These are phyloP conservation scores for Hyalella azteca DNA, from an alignment of 2,888 invertebrate species.

Conservation along the genomic window DNA sequence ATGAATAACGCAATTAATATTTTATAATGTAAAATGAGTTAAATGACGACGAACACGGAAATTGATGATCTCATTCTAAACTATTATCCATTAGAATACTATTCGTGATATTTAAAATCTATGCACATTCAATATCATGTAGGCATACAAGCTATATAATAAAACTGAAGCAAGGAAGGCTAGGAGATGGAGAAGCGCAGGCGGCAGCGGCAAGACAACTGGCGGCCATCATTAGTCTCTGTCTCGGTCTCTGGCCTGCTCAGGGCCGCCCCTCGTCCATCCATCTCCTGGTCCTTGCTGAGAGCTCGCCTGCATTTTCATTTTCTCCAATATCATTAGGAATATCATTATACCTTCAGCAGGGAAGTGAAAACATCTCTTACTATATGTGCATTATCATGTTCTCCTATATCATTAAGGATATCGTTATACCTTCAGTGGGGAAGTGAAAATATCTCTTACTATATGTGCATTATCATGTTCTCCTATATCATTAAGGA, in stretches of 20 bases:
- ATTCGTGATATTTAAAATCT: too few relatives aligned
- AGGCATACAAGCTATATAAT: too few relatives aligned
- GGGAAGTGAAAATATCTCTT: neutral
- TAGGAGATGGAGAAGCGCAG: neutral
- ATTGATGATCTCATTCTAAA: too few relatives aligned
- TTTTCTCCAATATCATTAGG: conserved; percentile 27
- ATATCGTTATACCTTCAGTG: conserved; percentile 1
- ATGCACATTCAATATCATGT: too few relatives aligned
- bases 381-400: neutral
- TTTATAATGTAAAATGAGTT: too few relatives aligned
- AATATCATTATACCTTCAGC: conserved; percentile 16
- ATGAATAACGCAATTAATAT: too few relatives aligned
- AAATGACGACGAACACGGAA: too few relatives aligned
- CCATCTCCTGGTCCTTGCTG: conserved; percentile 18
- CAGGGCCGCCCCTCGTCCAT: neutral
- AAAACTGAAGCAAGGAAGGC: too few relatives aligned
- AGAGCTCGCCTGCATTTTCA: conserved; percentile 27
- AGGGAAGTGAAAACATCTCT: neutral
- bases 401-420: conserved; percentile 16
- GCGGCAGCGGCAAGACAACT: conserved; percentile 8
- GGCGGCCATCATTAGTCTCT: neutral
- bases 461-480: neutral
- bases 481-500: conserved; percentile 21
- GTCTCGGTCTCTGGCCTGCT: conserved; percentile 14
- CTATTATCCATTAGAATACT: too few relatives aligned